These are phyloP conservation scores for Fragum sueziense DNA, from an alignment of 2,888 invertebrate genomes.

Conservation along the genomic window DNA sequence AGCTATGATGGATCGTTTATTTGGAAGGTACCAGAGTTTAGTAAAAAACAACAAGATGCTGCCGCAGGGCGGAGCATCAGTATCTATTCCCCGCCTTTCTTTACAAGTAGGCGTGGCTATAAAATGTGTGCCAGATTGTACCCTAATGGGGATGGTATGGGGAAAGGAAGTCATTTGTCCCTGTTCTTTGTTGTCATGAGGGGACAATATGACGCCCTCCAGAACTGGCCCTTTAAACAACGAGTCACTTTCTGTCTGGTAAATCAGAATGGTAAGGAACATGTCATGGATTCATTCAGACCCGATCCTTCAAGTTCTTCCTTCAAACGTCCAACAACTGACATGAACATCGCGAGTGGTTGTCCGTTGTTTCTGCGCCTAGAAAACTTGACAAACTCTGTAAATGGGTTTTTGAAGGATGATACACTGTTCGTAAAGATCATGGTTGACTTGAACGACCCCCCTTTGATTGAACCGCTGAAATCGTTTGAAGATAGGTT, in stretches of 20 bases:
- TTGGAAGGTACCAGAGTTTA: conserved; percentile 79
- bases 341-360: conserved; percentile 82
- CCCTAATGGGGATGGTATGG: conserved; percentile 80
- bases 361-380: conserved; percentile 79
- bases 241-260: conserved; percentile 79
- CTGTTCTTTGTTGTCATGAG: conserved; percentile 81
- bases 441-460: conserved; percentile 42
- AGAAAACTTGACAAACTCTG: conserved; percentile 55
- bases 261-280: conserved; percentile 78
- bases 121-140: conserved; percentile 79
- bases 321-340: conserved; percentile 78
- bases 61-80: conserved; percentile 73
- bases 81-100: conserved; percentile 79
- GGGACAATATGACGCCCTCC: conserved; percentile 78
- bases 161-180: conserved; percentile 78
- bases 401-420: conserved; percentile 52
- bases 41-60: conserved; percentile 75
- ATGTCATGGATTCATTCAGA: conserved; percentile 80
- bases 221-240: conserved; percentile 79
- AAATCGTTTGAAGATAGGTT: conserved; percentile 31
- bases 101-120: conserved; percentile 77
- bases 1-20: conserved; percentile 79
- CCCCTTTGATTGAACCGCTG: conserved; percentile 37
- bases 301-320: conserved; percentile 80
- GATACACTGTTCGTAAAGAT: conserved; percentile 54